These are phyloP conservation scores for Eciton burchellii DNA, from an alignment of 1,140 invertebrate species.

Conservation along the genomic window DNA sequence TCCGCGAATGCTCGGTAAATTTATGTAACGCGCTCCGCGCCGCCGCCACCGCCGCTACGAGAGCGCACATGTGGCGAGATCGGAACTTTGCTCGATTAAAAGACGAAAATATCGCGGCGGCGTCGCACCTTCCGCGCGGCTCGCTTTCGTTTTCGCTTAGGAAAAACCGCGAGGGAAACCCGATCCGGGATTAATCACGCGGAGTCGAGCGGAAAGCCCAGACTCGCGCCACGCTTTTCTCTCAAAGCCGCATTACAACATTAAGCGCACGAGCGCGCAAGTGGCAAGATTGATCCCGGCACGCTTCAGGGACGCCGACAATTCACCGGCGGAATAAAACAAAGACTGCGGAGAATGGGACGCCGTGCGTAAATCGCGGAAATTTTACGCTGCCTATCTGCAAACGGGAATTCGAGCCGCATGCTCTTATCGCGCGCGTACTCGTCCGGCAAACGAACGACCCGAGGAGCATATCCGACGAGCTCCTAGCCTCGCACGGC, in stretches of 20 bases:
- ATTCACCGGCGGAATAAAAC: background rate
- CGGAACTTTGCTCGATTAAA: conserved; percentile 5
- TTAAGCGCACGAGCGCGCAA: too few species aligned
- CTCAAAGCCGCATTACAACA: too few species aligned
- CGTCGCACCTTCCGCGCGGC: background rate
- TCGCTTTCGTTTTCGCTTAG: background rate
- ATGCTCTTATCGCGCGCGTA: background rate
- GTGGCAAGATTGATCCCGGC: too few species aligned
- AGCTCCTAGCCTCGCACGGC: conserved; percentile 22
- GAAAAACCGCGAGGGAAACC: background rate
- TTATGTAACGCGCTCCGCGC: conserved; percentile 30
- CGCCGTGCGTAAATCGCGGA: conserved; percentile 11
- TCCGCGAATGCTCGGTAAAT: conserved; percentile 24
- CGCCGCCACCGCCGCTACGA: background rate
- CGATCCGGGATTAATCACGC: too few species aligned
- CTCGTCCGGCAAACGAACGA: conserved; percentile 28
- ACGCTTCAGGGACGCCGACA: background rate
- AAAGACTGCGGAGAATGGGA: background rate
- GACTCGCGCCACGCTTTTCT: too few species aligned
- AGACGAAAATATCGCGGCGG: background rate
- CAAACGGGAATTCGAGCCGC: conserved; percentile 36
- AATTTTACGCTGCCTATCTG: conserved; percentile 25
- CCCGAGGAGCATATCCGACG: conserved; percentile 6
- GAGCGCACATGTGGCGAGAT: conserved; percentile 21
- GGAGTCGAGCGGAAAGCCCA: too few species aligned